These are phyloP conservation scores for Phorcus lineatus DNA, from an alignment of 2,888 invertebrate species.

Conservation along the genomic window DNA sequence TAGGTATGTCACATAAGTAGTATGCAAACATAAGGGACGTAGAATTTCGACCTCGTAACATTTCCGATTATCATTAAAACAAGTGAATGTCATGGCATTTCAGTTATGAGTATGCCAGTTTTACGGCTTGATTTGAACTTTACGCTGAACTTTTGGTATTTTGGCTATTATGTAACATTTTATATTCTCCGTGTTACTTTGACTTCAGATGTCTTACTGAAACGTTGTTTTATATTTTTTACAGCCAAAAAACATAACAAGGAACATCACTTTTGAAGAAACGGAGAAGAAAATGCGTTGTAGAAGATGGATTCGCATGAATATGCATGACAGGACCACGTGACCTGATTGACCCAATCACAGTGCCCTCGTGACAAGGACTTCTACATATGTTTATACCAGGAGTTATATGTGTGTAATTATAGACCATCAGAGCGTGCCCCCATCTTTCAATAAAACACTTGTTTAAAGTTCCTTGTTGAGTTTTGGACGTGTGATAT, in stretches of 20 bases:
- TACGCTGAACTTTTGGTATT: no score
- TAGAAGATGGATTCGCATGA: neutral
- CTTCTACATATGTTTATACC: neutral
- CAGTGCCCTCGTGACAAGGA: neutral
- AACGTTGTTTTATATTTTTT: neutral
- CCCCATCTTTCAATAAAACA: constrained; percentile 18
- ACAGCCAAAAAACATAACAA: neutral
- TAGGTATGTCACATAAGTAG: no score
- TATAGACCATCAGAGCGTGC: neutral
- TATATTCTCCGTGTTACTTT: no score
- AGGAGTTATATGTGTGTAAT: constrained; percentile 2
- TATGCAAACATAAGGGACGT: no score
- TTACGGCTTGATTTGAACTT: no score
- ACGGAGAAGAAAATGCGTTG: neutral
- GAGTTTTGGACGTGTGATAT: neutral
- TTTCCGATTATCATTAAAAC: no score
- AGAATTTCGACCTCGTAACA: no score
- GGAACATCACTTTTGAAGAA: neutral
- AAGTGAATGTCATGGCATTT: no score
- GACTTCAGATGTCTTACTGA: no score
- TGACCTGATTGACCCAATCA: constrained; percentile 11
- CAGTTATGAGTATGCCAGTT: no score
- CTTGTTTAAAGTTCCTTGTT: neutral
- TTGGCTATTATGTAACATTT: no score
- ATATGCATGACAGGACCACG: neutral